Base-by-base conservation (phyloP, 2,888 invertebrate genomes). In the Dastarcus helophoroides region DNA sequence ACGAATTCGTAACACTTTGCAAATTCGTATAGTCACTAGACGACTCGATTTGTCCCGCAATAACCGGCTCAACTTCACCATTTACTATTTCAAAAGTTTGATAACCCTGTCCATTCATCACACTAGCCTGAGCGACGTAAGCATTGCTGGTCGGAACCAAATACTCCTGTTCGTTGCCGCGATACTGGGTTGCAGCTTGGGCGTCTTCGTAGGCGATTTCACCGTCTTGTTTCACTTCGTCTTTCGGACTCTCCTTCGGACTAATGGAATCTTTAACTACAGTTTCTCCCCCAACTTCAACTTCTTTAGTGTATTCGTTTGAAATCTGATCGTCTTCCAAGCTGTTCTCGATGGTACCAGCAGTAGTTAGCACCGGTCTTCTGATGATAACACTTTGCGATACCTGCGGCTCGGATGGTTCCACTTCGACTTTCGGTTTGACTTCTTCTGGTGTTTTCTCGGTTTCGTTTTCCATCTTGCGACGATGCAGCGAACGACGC, bases 1-100 rank as follows among this genome's bases (percentile, higher is more conserved):
- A 64, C 11, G 69, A 60, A 5, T 72, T 64, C 3, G 71, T 66
- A 2, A 76, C 76, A 2, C 75, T 73, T 50, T 77, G 75, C 38
- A 78, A 55, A 41, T 73, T 73, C 1, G 76, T 73, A 45, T 76
- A 76, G 68, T 76, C 40, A 49, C 63, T 35, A 33, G 56, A 56
- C 36, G 63, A 57, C 25, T 47, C 46, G 44, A 43, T 33, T 35
- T 14, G 13, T 35, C 12, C n/a, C n/a, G n/a, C n/a, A n/a, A n/a
- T n/a, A n/a, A n/a, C n/a, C n/a, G n/a, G n/a, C n/a, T n/a, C n/a
- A n/a, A n/a, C n/a, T n/a, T n/a, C n/a, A n/a, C n/a, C n/a, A n/a
- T n/a, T n/a, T n/a, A n/a, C n/a, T n/a, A n/a, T n/a, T n/a, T n/a
- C n/a, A n/a, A n/a, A n/a, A n/a, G n/a, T n/a, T n/a, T n/a, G n/a